Base-by-base conservation (phyloP, 2,113 vertebrate genomes). In the Lota lota region DNA sequence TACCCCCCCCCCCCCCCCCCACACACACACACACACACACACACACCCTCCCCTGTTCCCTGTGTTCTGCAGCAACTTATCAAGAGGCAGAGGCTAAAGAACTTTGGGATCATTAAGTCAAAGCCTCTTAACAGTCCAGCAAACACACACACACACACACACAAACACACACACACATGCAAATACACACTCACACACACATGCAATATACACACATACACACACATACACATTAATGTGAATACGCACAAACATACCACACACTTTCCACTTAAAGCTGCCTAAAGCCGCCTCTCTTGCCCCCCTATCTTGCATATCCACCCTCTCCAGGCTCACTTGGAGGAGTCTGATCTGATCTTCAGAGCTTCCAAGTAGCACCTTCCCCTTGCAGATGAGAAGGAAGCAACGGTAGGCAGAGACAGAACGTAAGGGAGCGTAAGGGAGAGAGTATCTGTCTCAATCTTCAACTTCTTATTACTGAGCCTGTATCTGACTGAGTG, bases 51-150 rank as follows among this genome's bases (percentile, higher is more conserved):
- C 80, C 79, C 85, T 72, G 78, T 85, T 89, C 87, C 77, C 36
- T 78, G 79, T 75, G 84, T 81, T 85, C 81, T 78, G 80, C 86
- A 76, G 76, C 88, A 90, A 91, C 90, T 91, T 92, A 92, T 92
- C 91, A 92, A 92, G 88, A 89, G 85, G 88, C 90, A 79, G 84
- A 77, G 83, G 83, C 88, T 82, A 84, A 80, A 88, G 78, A 87
- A 82, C 77, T 86, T 40, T 64, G 68, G 74, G 86, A 90, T 86
- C 87, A 78, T 84, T 87, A 88, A 85, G 86, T 89, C 84, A 85
- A 73, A 73, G 85, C 77, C 75, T 68, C 63, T 54, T 17, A 54
- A 54, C 53, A 17, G 15, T 16, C 15, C 61, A 61, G 70, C 74
- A 83, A 66, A 66, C 70, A 60, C 36, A 69, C 40, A 24, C 28